phyloP scores from a whole-genome alignment of 2,888 invertebrate genomes.

The Anaspis maculata region DNA sequence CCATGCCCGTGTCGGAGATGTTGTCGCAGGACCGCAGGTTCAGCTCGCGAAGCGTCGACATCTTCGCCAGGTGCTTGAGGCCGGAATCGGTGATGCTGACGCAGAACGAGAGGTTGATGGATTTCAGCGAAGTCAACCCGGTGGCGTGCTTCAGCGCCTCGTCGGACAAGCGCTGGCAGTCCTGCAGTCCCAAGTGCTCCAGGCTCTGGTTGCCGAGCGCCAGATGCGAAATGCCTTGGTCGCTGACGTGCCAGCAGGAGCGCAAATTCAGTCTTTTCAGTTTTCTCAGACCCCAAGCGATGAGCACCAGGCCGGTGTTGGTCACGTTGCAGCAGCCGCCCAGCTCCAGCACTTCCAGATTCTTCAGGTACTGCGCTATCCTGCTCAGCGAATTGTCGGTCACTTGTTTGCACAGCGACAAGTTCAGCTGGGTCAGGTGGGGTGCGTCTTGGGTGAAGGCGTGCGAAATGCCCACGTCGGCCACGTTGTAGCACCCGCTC shows the following conservation, averaged over 20 bases:
- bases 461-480: slow-evolving; percentile 74
- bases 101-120: slow-evolving; percentile 90
- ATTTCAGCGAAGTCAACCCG: slow-evolving; percentile 72
- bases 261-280: slow-evolving; percentile 77
- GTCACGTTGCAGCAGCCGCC: slow-evolving; percentile 90
- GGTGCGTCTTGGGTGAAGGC: slow-evolving; percentile 73
- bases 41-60: slow-evolving; percentile 74
- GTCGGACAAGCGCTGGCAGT: slow-evolving; percentile 90
- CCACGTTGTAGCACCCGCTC: slow-evolving; percentile 90
- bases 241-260: slow-evolving; percentile 89
- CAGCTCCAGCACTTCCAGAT: slow-evolving; percentile 78
- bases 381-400: slow-evolving; percentile 82
- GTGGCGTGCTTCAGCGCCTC: slow-evolving; percentile 79
- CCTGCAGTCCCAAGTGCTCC: slow-evolving; percentile 83
- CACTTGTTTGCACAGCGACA: slow-evolving; percentile 90
- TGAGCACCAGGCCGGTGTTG: slow-evolving; percentile 75
- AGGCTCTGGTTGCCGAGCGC: slow-evolving; percentile 75
- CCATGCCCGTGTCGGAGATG: slow-evolving; percentile 86
- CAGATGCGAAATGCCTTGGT: slow-evolving; percentile 81
- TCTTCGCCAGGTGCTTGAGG: slow-evolving; percentile 76
- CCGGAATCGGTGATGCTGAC: slow-evolving; percentile 91
- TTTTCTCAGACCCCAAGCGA: slow-evolving; percentile 82
- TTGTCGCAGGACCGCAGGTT: slow-evolving; percentile 91
- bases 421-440: slow-evolving; percentile 70
- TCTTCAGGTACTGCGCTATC: slow-evolving; percentile 77